Evolutionary conservation across 2,797 vertebrate species (phyloP).

Genomic region (Euthynnus affinis): DNA sequence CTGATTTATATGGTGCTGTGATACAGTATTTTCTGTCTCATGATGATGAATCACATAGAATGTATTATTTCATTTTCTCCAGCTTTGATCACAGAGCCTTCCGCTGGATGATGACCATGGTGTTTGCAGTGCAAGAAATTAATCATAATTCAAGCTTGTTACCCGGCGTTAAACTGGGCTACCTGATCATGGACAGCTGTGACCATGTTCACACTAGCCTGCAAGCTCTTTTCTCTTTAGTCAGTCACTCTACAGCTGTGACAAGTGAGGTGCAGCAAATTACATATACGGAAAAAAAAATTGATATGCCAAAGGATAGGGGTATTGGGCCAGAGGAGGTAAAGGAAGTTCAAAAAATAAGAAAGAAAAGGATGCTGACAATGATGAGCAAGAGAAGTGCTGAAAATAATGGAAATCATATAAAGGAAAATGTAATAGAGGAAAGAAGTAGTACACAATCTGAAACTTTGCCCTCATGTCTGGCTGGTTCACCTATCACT

Average conservation of each 20-base stretch:
- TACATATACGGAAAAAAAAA: conserved; percentile 13
- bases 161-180: conserved; percentile 83
- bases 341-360: background rate
- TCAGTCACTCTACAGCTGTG: conserved; percentile 50
- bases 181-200: conserved; percentile 84
- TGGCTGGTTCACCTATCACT: conserved; percentile 73
- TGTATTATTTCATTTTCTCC: conserved; percentile 5
- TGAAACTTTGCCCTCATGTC: conserved; percentile 53
- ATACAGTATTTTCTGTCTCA: background rate
- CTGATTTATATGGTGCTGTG: background rate
- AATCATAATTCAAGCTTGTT: conserved; percentile 78
- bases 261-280: conserved; percentile 7
- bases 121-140: conserved; percentile 86
- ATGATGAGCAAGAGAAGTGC: background rate
- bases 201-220: conserved; percentile 82
- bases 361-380: background rate
- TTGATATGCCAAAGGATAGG: background rate
- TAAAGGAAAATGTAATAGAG: conserved; percentile 11
- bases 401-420: conserved; percentile 4
- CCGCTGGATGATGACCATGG: conserved; percentile 87
- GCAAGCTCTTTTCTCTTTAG: conserved; percentile 73
- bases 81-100: conserved; percentile 86
- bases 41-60: background rate
- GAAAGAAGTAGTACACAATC: background rate
- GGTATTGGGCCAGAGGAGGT: background rate